These are phyloP conservation scores for Aspidoscelis tigris DNA, from an alignment of 2,113 vertebrate genomes.

Conservation along the genomic window DNA sequence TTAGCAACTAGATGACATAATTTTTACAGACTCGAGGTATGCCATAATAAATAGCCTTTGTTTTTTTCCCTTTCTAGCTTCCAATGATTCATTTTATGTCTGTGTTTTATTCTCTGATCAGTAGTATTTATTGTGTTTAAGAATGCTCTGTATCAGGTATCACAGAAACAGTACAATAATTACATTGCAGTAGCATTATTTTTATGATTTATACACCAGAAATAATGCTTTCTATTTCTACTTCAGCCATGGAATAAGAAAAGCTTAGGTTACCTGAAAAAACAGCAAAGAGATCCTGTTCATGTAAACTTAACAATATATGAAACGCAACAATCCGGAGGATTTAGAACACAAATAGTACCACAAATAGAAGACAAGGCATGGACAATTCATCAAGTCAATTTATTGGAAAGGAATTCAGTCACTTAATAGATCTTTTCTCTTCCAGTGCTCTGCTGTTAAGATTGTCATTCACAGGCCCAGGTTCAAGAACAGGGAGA, in stretches of 20 bases:
- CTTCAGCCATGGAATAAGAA: not conserved
- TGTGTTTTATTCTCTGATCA: conserved; percentile 55
- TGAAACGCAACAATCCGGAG: no score
- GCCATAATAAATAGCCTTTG: conserved; percentile 58
- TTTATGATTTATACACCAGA: not conserved
- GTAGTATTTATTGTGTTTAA: conserved; percentile 15
- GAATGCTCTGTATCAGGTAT: not conserved
- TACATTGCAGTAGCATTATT: not conserved
- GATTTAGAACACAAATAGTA: not conserved
- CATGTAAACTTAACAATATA: not conserved
- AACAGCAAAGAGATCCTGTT: not conserved
- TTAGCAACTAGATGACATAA: conserved; percentile 77
- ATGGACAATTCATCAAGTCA: no score
- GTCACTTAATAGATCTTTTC: no score
- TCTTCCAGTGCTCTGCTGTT: no score
- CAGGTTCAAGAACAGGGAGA: no score
- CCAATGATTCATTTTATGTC: conserved; percentile 53
- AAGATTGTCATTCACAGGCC: no score
- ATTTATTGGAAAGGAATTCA: no score
- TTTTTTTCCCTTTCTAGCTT: conserved; percentile 51
- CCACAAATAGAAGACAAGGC: no score
- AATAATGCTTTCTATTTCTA: not conserved
- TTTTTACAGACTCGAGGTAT: conserved; percentile 58
- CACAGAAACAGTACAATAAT: not conserved
- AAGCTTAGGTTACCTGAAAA: not conserved